These are phyloP conservation scores for Acanthoscelides obtectus DNA, from an alignment of 2,888 invertebrate genomes.

Conservation along the genomic window DNA sequence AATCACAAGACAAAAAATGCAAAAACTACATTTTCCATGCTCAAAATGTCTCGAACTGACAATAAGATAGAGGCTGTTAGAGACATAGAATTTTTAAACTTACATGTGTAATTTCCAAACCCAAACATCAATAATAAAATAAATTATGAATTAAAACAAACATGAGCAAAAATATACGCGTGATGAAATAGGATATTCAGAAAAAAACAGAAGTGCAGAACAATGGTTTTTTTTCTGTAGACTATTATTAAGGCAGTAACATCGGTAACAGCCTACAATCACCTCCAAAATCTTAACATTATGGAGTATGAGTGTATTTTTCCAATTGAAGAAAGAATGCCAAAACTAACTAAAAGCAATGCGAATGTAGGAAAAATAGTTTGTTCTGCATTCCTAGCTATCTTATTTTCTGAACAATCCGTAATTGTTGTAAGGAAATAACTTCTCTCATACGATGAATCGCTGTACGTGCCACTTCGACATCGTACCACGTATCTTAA, in stretches of 20 bases:
- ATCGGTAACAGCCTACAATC: not conserved
- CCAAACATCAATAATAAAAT: slow-evolving; percentile 8
- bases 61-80: not conserved
- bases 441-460: too few species aligned
- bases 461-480: too few species aligned
- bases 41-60: not conserved
- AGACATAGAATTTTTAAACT: not conserved
- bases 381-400: not conserved
- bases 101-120: slow-evolving; percentile 5
- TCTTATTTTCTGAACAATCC: too few species aligned
- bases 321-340: not conserved
- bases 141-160: not conserved
- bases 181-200: not conserved
- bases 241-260: not conserved
- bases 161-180: not conserved
- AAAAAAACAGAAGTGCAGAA: not conserved
- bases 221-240: not conserved
- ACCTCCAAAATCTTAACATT: not conserved
- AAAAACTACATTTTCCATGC: slow-evolving; percentile 17
- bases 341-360: not conserved
- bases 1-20: slow-evolving; percentile 16
- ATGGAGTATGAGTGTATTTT: not conserved
- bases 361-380: not conserved
- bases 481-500: too few species aligned
- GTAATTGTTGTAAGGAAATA: too few species aligned